Evolutionary conservation across 2,113 vertebrate genomes (phyloP).

Genomic region (Gyps fulvus): DNA sequence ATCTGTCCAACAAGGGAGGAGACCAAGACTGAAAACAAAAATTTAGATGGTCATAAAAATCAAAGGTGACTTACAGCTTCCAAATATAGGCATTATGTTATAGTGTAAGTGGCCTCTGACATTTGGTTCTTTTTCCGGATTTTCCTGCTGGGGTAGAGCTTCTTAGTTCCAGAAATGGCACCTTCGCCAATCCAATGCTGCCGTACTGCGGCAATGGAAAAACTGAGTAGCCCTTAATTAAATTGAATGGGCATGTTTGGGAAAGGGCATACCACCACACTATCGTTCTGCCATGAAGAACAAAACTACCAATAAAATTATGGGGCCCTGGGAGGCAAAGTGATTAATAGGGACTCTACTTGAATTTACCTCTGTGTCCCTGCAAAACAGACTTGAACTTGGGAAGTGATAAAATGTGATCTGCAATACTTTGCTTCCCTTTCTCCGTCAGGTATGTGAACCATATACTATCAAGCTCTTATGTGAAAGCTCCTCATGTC

Average conservation of each 20-base stretch:
- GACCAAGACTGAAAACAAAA: background rate
- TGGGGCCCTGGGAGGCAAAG: background rate
- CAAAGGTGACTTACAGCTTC: constrained; percentile 28
- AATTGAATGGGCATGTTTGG: background rate
- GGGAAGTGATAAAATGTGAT: background rate
- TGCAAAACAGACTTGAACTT: background rate
- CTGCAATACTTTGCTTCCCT: background rate
- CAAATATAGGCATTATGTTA: constrained; percentile 32
- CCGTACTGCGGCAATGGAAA: background rate
- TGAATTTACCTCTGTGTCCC: background rate
- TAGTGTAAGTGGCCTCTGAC: background rate
- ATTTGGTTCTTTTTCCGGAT: constrained; percentile 22
- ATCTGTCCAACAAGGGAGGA: background rate
- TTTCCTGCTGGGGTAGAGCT: background rate
- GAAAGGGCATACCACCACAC: background rate
- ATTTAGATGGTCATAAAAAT: constrained; percentile 15
- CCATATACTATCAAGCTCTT: background rate
- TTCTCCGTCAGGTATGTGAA: background rate
- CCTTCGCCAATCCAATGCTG: background rate
- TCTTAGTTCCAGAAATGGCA: background rate
- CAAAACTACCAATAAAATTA: background rate
- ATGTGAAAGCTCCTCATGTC: background rate
- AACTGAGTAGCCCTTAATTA: background rate
- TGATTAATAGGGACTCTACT: background rate
- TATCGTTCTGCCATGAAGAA: background rate